Evolutionary conservation across 2,113 vertebrate genomes (phyloP), one percentile per base, ranked within the genome.

Genomic region (Actinemys pallida): DNA sequence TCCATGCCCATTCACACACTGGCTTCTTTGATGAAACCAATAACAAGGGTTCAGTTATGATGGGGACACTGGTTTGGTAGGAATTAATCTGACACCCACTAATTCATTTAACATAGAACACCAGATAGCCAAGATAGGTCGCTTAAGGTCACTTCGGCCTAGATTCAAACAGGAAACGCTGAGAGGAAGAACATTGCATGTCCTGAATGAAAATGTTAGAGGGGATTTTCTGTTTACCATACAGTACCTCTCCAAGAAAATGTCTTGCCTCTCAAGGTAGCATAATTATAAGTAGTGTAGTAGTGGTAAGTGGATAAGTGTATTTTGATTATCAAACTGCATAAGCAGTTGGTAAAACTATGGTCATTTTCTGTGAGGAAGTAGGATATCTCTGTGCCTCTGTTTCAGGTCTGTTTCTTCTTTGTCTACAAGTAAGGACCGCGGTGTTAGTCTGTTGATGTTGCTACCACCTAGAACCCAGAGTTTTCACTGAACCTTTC

Each of bases 401-500:
- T 96, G 78, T 89, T 93, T 92, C 92, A 72, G 7, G 1, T 69
- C 35, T 69, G 35, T 72, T 72, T 39, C 65, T 39, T 72, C 35
- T n/a, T 72, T 39, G 95, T 92, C 94, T 95, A 16, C 93, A 57
- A 88, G 97, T 96, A 95, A 93, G 93, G 95, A 95, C 96, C 91
- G 57, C 95, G 90, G 79, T 94, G 94, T 94, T 93, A 86, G 95
- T 84, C 90, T 96, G 94, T 95, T 97, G 97, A 97, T 94, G 95
- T 69, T 97, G 96, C 95, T 94, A 90, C 87, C 95, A 96, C 96
- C 96, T 94, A 91, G 22, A 0, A 90, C 94, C 90, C 96, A 96
- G 95, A 95, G 95, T 95, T 96, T 93, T 93, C 96, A 95, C 96
- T 96, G 95, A 96, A 97, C 91, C 95, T 97, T 96, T 96, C 75